Percentiles rank a stretch among this genome's conserved stretches.
Evolutionary conservation across 2,888 invertebrate genomes (phyloP).

Genomic region (Eumacrocentrus americanus): DNA sequence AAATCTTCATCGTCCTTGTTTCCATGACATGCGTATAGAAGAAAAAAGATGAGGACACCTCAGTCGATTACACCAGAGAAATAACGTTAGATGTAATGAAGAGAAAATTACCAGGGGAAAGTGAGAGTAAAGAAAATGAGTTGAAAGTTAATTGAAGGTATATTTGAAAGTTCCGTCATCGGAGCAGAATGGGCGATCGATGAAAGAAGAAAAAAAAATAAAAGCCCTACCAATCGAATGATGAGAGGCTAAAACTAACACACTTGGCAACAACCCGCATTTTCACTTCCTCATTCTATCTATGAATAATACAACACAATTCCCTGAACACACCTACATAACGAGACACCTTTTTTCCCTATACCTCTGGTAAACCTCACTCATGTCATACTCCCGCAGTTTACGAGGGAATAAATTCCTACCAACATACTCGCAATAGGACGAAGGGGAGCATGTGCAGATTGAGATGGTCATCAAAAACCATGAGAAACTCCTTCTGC

Average conservation of each 20-base stretch:
- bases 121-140: neutral
- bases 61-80: slow-evolving; percentile 16
- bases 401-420: neutral
- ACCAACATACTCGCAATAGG: neutral
- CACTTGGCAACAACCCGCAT: neutral
- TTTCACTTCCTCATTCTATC: neutral
- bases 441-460: neutral
- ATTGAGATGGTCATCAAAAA: neutral
- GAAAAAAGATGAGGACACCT: neutral
- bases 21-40: slow-evolving; percentile 7
- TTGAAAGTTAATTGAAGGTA: neutral
- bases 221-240: neutral
- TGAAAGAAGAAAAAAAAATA: slow-evolving; percentile 3
- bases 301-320: neutral
- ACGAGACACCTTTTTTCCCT: neutral
- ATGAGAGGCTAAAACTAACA: neutral
- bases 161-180: slow-evolving; percentile 1
- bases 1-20: neutral
- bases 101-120: slow-evolving; percentile 19
- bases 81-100: slow-evolving; percentile 18
- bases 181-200: neutral
- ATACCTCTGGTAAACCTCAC: neutral
- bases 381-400: neutral
- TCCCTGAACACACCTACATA: no score
- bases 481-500: slow-evolving; percentile 7